phyloP scores from a whole-genome alignment of 2,113 vertebrate genomes.

The Thryonomys swinderianus region DNA sequence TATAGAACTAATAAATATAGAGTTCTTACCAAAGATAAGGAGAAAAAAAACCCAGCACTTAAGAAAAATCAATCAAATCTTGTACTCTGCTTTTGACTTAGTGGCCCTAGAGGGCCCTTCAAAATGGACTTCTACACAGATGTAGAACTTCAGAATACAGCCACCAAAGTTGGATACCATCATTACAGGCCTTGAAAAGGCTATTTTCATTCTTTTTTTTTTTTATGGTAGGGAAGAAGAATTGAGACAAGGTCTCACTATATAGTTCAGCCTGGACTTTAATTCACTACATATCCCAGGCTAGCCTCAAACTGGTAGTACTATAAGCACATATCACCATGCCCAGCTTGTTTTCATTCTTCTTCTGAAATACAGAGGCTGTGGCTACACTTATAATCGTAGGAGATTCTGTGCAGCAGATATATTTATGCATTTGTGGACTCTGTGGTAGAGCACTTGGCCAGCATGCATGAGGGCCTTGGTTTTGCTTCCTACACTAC shows the following conservation, averaged over 20 bases:
- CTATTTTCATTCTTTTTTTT: neutral
- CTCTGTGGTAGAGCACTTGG: neutral
- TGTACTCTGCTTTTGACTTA: neutral
- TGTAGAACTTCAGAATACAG: neutral
- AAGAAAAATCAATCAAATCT: neutral
- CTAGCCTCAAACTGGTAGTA: neutral
- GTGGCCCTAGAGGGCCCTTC: neutral
- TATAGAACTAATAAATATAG: neutral
- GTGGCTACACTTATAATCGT: neutral
- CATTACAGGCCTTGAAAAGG: neutral
- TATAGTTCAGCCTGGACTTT: neutral
- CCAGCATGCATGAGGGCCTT: neutral
- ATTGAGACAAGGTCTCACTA: neutral
- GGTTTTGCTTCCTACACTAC: neutral
- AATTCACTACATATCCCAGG: neutral
- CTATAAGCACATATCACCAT: neutral
- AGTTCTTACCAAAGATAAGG: neutral
- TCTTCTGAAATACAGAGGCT: conserved; percentile 40
- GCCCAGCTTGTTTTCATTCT: conserved; percentile 14
- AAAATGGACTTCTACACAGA: neutral
- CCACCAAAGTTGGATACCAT: neutral
- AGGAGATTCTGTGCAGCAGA: neutral
- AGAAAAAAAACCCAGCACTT: neutral
- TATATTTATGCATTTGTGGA: neutral
- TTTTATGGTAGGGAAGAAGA: neutral